Evolutionary conservation across 2,797 vertebrate genomes (phyloP), one percentile per base, ranked within the genome.

Genomic region (Chiloscyllium punctatum): DNA sequence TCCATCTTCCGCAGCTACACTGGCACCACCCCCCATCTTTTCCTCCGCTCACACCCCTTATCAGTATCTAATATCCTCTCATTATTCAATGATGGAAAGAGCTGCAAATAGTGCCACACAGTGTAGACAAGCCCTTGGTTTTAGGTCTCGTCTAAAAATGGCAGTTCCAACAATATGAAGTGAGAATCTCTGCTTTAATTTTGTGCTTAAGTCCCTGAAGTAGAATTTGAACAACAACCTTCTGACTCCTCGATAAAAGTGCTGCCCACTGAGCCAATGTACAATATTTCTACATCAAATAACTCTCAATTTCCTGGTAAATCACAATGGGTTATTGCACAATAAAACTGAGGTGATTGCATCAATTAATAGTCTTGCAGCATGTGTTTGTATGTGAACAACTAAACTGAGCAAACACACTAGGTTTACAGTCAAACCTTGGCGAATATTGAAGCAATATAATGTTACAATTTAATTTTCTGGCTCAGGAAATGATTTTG

Each of bases 381-480:
- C 27, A 7, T 18, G 30, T 7, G 16, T 66, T 90, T n/a, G n/a
- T 3, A 42, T 68, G 66, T 69, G 8, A 92, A 42, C 18, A 84
- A 37, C 62, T 68, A n/a, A 92, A 69, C 90, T 37, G 51, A 30
- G 30, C 87, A 90, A 90, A 90, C 53, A 25, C 37, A 21, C 90
- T 23, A 42, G 66, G 90, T 92, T 92, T 69, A 92, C 69, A 23
- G 82, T 21, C 82, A 48, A 48, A 23, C 42, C 18, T 84, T 42
- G 42, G 66, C 92, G 69, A 92, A 92, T 92, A 69, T 42, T n/a
- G n/a, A 11, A 69, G n/a, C 66, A 69, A 42, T 42, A 4, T 25
- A 92, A 42, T 92, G n/a, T 92, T 92, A n/a, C n/a, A 92, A 42
- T 68, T n/a, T 92, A 18, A 92, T 92, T 69, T 88, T 92, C 18